Base-by-base conservation (phyloP, 2,113 vertebrate genomes). In the Mixornis gularis region DNA sequence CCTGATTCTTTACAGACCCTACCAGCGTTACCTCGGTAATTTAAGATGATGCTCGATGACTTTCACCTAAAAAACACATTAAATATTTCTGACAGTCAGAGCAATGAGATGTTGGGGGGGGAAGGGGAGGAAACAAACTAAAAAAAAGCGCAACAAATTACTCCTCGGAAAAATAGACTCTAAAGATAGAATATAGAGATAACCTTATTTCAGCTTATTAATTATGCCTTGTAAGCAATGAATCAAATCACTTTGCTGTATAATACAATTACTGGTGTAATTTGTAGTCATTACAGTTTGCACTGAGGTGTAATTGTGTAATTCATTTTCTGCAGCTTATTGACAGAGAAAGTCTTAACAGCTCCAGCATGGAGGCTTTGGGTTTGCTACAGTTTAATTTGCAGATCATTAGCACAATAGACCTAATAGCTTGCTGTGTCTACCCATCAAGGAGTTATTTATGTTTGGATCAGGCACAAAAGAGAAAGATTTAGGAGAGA, bases 221-320 rank as follows among this genome's bases (percentile, higher is more conserved):
- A 93, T 87, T 95, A 94, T 87, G 89, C 93, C 81, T 81, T 92
- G 87, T 93, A 95, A 89, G 94, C 89, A 94, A 95, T 94, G 63
- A 94, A 93, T 94, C 91, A 95, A 92, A 93, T 92, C 78, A 46
- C 89, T 89, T 92, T 69, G 65, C 93, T 91, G 94, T 85, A 82
- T 82, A 93, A 96, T 82, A 85, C 91, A 94, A 94, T 95, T 96
- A 96, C 82, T 91, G 91, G 66, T 91, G 93, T 89, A 96, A 96
- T 96, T 94, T 95, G 94, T 94, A 95, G 91, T 94, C 94, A 94
- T 96, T 94, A 94, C 73, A 82, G 89, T 87, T 92, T 89, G 81
- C 25, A 4, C 93, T 87, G 85, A 96, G 66, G 70, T 94, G 46
- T 94, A 95, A 96, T 89, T 91, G 91, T 74, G 44, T 89, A 87